A percentile compares a stretch with the other conserved stretches of the same genome.
Evolutionary conservation across 2,113 vertebrate species (phyloP).

Genomic region (Porphyrio hochstetteri): DNA sequence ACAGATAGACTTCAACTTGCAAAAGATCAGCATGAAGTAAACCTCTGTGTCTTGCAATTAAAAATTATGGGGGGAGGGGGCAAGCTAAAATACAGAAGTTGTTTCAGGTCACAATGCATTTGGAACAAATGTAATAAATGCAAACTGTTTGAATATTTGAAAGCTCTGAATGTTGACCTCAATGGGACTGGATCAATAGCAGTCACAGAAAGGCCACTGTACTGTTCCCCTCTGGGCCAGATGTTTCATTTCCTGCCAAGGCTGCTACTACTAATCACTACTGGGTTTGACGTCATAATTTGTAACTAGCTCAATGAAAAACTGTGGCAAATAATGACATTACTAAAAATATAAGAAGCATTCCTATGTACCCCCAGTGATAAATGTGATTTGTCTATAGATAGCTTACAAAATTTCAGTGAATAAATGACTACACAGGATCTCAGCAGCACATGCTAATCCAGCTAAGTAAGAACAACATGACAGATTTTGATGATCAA

Average conservation of each 20-base stretch:
- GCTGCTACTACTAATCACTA: background rate
- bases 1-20: background rate
- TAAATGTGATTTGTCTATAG: background rate
- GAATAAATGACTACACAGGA: background rate
- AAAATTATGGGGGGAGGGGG: background rate
- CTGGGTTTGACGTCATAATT: background rate
- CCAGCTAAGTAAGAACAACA: background rate
- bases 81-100: constrained; percentile 3
- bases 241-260: background rate
- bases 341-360: background rate
- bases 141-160: background rate
- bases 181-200: background rate
- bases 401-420: background rate
- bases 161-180: constrained; percentile 10
- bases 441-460: background rate
- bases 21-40: background rate
- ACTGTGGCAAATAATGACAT: background rate
- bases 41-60: background rate
- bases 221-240: background rate
- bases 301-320: background rate
- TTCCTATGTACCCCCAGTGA: background rate
- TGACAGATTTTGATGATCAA: background rate
- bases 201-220: constrained; percentile 11
- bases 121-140: constrained; percentile 1
- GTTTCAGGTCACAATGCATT: background rate